Evolutionary conservation across 1,140 invertebrate genomes (phyloP), one percentile per base, ranked within the genome.

Genomic region (Drosophila mojavensis): DNA sequence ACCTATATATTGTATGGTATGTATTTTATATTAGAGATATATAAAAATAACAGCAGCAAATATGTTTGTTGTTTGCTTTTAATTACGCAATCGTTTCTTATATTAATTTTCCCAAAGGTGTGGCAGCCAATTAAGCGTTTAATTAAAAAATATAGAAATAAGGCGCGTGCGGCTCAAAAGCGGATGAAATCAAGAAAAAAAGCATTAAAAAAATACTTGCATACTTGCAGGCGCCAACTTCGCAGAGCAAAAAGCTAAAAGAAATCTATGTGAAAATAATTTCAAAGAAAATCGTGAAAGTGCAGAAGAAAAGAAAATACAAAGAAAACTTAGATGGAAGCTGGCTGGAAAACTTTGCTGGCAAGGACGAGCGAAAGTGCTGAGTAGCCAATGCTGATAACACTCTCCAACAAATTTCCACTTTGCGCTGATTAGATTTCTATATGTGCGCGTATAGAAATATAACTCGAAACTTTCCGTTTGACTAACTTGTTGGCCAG

Each of bases 51-150:
- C 36, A 39, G 43, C 43, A 5, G 43, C 28, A 26, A 11, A 33
- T 53, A 15, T 28, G 24, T 36, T 58, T 28, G 33, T 36, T 84
- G 81, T 85, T 81, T 85, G 70, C 78, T 85, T 85, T 84, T 85
- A 85, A 84, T 84, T 84, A 84, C 81, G 81, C 74, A 56, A 81
- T 78, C 70, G 61, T 75, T 78, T 78, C 3, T 39, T 75, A 82
- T 78, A 60, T 81, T 75, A 75, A 82, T 78, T 82, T 78, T 78
- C 81, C 77, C 65, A 67, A 43, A 65, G 68, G 68, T 45, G 62
- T 65, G 68, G 41, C 63, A 51, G 51, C 68, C 77, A 80, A 84
- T 80, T 84, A 83, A 83, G 81, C 68, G 77, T 84, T 84, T 85
- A 84, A 83, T 84, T 84, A 78, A 84, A 81, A 81, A 55, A n/a